Percentiles rank a stretch among this genome's conserved stretches.
phyloP scores from a whole-genome alignment of 2,113 vertebrate species.

The Mormyrus iriodes region DNA sequence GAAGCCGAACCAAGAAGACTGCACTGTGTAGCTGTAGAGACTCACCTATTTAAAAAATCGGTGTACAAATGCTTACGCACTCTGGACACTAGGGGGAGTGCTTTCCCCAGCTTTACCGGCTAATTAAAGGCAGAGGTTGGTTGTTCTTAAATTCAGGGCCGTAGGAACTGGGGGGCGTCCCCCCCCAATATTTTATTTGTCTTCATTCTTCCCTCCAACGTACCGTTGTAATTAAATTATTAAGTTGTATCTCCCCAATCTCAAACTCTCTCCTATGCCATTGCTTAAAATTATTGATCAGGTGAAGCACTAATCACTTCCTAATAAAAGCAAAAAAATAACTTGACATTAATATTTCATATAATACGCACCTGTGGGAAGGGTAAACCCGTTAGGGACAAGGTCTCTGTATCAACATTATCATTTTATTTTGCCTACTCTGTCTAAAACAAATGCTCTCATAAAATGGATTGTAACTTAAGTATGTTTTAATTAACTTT shows the following conservation, averaged over 20 bases:
- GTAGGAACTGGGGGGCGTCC: too few relatives aligned
- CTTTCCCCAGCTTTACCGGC: not conserved
- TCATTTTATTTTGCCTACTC: not conserved
- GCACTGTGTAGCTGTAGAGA: constrained; percentile 28
- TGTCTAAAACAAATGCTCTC: not conserved
- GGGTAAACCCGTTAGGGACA: not conserved
- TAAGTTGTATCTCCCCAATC: not conserved
- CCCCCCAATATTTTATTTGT: not conserved
- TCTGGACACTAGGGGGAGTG: not conserved
- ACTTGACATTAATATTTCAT: not conserved
- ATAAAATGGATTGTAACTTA: not conserved
- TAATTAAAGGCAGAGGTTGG: not conserved
- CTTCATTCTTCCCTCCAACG: not conserved
- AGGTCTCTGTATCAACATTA: not conserved
- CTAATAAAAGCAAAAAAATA: not conserved
- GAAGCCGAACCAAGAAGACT: constrained; percentile 54
- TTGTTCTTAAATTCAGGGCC: too few relatives aligned
- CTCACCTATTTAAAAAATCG: not conserved
- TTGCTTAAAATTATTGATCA: not conserved
- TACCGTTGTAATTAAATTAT: not conserved
- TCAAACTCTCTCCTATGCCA: not conserved
- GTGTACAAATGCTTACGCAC: not conserved
- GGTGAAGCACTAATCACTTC: not conserved
- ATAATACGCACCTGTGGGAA: not conserved
- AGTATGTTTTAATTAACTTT: not conserved